phyloP scores from a whole-genome alignment of 2,888 invertebrate species.

The Protula sp. region DNA sequence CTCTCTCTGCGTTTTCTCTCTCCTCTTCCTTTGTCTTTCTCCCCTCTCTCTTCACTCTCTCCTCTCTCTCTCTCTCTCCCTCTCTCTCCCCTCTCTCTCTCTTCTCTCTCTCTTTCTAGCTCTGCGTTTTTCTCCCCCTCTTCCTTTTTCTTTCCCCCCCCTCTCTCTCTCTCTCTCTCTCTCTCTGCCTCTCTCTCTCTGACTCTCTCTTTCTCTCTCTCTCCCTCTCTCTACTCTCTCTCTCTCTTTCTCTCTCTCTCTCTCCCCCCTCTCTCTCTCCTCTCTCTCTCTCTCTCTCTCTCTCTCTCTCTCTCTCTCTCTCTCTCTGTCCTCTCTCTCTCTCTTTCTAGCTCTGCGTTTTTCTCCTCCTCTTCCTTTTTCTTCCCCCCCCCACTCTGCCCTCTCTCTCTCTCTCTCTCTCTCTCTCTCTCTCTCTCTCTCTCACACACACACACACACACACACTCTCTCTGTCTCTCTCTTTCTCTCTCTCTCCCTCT shows the following conservation, averaged over 20 bases:
- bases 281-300: neutral
- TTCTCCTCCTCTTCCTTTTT: neutral
- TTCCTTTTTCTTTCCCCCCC: neutral
- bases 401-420: conserved; percentile 5
- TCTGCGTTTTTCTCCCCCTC: neutral
- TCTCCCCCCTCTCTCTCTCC: neutral
- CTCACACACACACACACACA: neutral
- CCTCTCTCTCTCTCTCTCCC: neutral
- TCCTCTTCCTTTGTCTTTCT: neutral
- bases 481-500: neutral
- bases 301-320: neutral
- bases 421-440: neutral
- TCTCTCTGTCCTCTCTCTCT: too few relatives aligned
- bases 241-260: neutral
- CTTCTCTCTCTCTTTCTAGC: neutral
- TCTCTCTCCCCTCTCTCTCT: neutral
- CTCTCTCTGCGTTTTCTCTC: neutral
- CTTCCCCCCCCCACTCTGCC: too few relatives aligned
- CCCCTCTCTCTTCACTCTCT: conserved; percentile 1
- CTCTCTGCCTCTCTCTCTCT: conserved; percentile 8
- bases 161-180: conserved; percentile 5
- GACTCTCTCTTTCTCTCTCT: conserved; percentile 8
- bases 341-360: neutral
- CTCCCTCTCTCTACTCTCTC: too few relatives aligned
- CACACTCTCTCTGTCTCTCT: neutral